Percentiles rank a stretch among this genome's conserved stretches.
Conservation (phyloP, 2,113 vertebrate species). For the Thalassoma bifasciatum region DNA sequence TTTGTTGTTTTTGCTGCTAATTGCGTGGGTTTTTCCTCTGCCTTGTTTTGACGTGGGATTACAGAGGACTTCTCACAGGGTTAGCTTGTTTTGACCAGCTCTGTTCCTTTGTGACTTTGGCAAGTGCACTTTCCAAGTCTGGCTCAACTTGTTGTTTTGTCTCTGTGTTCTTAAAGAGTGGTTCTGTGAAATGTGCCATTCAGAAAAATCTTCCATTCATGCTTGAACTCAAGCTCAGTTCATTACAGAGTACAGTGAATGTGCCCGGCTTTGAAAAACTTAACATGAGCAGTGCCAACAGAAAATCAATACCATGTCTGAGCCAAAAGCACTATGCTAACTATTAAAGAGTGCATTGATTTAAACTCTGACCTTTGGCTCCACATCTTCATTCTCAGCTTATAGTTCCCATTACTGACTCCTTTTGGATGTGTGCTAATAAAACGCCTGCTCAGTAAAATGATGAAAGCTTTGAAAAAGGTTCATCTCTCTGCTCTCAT, state of each 20-base stretch:
- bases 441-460: not conserved
- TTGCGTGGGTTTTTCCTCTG: slow-evolving; percentile 12
- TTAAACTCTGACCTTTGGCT: not conserved
- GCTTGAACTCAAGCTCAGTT: not conserved
- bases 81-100: slow-evolving; percentile 48
- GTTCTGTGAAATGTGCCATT: slow-evolving; percentile 3
- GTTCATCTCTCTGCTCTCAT: not conserved
- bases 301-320: no score
- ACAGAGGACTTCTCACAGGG: slow-evolving; percentile 19
- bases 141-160: slow-evolving; percentile 35
- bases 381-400: not conserved
- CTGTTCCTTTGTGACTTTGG: slow-evolving; percentile 41
- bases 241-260: not conserved
- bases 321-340: no score
- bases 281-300: not conserved
- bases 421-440: not conserved
- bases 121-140: slow-evolving; percentile 16
- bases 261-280: not conserved
- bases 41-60: slow-evolving; percentile 51
- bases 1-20: slow-evolving; percentile 54
- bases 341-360: not conserved
- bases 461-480: not conserved
- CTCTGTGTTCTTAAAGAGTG: not conserved
- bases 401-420: not conserved
- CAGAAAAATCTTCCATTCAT: slow-evolving; percentile 7